These are phyloP conservation scores for Caenorhabditis briggsae DNA, from an alignment of 1,140 invertebrate genomes.

Conservation along the genomic window DNA sequence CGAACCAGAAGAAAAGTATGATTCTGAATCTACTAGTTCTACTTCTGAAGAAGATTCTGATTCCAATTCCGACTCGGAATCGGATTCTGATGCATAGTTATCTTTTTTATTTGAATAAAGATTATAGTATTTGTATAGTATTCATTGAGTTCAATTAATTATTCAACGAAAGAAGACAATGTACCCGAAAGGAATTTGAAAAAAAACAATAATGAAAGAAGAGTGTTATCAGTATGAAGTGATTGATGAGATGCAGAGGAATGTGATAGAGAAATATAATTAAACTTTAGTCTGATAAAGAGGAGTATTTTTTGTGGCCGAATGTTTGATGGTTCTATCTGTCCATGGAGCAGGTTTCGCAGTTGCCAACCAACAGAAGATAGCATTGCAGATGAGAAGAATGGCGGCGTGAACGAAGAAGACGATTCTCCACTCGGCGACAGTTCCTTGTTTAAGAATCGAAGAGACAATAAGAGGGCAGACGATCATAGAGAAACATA, in stretches of 20 bases:
- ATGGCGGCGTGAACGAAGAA: slow-evolving; percentile 73
- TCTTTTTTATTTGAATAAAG: background rate
- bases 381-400: slow-evolving; percentile 71
- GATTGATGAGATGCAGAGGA: background rate
- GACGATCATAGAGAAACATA: slow-evolving; percentile 76
- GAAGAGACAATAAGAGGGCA: slow-evolving; percentile 68
- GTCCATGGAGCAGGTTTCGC: slow-evolving; percentile 74
- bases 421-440: slow-evolving; percentile 71
- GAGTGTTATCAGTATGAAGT: slow-evolving; percentile 1
- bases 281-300: slow-evolving; percentile 20
- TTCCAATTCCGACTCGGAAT: background rate
- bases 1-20: background rate
- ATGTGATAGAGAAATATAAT: background rate
- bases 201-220: background rate
- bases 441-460: slow-evolving; percentile 47
- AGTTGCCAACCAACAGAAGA: slow-evolving; percentile 72
- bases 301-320: slow-evolving; percentile 35
- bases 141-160: too few species aligned
- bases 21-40: background rate
- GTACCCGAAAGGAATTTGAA: slow-evolving; percentile 14
- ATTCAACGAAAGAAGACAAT: background rate
- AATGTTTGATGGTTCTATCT: slow-evolving; percentile 36
- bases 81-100: background rate
- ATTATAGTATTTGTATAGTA: background rate
- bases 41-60: background rate